Percentiles rank a stretch among this genome's conserved stretches.
Evolutionary conservation across 2,888 invertebrate genomes (phyloP).

Genomic region (Stenodema calcarata): DNA sequence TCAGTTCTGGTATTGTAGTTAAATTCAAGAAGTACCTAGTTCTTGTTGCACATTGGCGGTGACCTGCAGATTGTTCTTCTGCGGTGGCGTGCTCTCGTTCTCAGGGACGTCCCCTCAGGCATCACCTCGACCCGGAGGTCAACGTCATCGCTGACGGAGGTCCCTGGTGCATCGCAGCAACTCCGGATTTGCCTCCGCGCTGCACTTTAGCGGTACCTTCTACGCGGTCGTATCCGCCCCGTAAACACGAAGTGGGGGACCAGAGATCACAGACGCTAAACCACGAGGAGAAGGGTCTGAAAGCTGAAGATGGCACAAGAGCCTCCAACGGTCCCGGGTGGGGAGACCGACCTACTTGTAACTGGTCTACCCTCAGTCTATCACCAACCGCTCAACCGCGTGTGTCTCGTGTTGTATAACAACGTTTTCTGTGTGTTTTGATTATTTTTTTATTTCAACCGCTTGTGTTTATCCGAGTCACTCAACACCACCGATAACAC

Average conservation of each 20-base stretch:
- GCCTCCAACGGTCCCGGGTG: background rate
- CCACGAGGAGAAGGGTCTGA: background rate
- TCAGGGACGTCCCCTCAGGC: no score
- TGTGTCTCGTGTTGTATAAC: background rate
- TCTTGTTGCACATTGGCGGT: no score
- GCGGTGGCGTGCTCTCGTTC: no score
- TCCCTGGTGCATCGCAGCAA: background rate
- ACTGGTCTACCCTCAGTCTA: slow-evolving; percentile 22
- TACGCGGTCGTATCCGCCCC: background rate
- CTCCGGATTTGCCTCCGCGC: background rate
- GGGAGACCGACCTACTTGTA: slow-evolving; percentile 26
- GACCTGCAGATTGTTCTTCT: no score
- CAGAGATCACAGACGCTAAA: background rate
- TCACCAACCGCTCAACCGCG: slow-evolving; percentile 1
- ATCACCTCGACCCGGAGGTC: no score
- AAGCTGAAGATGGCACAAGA: slow-evolving; percentile 1
- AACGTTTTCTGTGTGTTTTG: background rate
- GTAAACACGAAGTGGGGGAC: background rate
- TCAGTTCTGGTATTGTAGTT: no score
- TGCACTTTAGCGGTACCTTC: background rate
- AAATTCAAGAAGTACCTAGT: no score
- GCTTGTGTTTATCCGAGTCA: background rate
- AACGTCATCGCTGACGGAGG: background rate
- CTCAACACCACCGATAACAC: background rate
- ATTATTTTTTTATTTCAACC: background rate